A percentile compares a stretch with the other conserved stretches of the same genome.
Evolutionary conservation across 2,888 invertebrate genomes (phyloP).

Genomic region (Tinea semifulvella): DNA sequence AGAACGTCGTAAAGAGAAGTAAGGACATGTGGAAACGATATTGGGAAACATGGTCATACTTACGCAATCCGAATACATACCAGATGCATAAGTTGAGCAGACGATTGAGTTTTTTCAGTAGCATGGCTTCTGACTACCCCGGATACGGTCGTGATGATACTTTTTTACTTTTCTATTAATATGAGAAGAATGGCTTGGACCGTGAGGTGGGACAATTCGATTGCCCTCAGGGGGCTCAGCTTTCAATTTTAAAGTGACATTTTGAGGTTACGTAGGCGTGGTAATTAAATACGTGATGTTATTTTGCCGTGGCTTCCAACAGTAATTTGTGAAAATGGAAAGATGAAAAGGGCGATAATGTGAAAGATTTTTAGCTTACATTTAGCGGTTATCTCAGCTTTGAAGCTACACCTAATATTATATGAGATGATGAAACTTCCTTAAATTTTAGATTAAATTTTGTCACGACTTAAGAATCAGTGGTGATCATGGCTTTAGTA

Average conservation of each 20-base stretch:
- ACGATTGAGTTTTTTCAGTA: no score
- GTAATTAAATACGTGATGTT: slow-evolving; percentile 62
- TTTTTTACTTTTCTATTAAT: no score
- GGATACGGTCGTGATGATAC: no score
- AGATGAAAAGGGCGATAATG: slow-evolving; percentile 39
- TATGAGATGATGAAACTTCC: slow-evolving; percentile 5
- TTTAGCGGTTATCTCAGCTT: slow-evolving; percentile 9
- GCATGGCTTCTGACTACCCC: no score
- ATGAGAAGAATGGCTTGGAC: slow-evolving; percentile 15
- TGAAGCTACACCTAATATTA: slow-evolving; percentile 4
- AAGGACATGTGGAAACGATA: no score
- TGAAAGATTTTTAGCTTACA: slow-evolving; percentile 27
- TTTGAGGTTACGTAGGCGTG: slow-evolving; percentile 39
- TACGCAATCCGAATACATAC: no score
- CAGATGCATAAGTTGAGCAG: no score
- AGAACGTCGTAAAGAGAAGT: no score
- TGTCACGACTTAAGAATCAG: slow-evolving; percentile 21
- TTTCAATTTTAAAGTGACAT: slow-evolving; percentile 47
- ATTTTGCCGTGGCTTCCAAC: slow-evolving; percentile 41
- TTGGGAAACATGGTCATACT: no score
- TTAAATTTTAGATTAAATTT: slow-evolving; percentile 28
- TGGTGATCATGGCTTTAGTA: no score
- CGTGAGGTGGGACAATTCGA: slow-evolving; percentile 15
- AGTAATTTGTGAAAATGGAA: slow-evolving; percentile 44
- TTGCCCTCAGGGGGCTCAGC: slow-evolving; percentile 29